phyloP scores from a whole-genome alignment of 2,797 vertebrate species.

The Bryconaethiops microstoma region DNA sequence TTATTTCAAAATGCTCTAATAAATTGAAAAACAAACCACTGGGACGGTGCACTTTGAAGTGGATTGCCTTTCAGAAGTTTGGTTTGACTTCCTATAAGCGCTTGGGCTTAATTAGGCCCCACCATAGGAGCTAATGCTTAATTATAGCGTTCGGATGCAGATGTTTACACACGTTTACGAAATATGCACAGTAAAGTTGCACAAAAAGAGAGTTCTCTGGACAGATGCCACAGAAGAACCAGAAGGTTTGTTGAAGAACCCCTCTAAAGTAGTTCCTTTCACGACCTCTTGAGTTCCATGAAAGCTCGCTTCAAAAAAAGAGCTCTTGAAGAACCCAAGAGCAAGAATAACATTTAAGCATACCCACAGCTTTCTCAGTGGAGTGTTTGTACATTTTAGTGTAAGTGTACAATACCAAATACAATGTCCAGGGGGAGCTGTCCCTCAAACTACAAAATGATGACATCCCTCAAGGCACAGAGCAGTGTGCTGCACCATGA shows the following conservation, averaged over 20 bases:
- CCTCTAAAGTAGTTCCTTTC: not conserved
- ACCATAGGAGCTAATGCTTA: too few species aligned
- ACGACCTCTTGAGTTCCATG: not conserved
- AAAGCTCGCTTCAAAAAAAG: not conserved
- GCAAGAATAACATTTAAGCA: not conserved
- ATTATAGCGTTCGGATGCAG: too few species aligned
- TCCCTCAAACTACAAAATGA: constrained; percentile 42
- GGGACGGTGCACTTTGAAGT: not conserved
- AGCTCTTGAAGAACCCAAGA: not conserved
- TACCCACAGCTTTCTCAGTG: not conserved
- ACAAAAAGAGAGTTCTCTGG: too few species aligned
- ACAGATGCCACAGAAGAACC: too few species aligned
- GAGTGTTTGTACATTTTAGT: not conserved
- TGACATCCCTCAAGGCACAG: not conserved
- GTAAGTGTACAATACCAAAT: constrained; percentile 27
- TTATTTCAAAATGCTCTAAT: not conserved
- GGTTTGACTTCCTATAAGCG: not conserved
- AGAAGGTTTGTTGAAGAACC: not conserved
- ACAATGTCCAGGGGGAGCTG: constrained; percentile 40
- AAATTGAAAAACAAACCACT: not conserved
- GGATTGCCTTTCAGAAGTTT: not conserved
- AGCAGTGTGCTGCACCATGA: constrained; percentile 8
- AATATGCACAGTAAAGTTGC: too few species aligned
- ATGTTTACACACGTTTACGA: too few species aligned
- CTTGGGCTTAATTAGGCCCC: not conserved